Conservation (phyloP, 2,888 invertebrate genomes). For the Neoitamus cyanurus region DNA sequence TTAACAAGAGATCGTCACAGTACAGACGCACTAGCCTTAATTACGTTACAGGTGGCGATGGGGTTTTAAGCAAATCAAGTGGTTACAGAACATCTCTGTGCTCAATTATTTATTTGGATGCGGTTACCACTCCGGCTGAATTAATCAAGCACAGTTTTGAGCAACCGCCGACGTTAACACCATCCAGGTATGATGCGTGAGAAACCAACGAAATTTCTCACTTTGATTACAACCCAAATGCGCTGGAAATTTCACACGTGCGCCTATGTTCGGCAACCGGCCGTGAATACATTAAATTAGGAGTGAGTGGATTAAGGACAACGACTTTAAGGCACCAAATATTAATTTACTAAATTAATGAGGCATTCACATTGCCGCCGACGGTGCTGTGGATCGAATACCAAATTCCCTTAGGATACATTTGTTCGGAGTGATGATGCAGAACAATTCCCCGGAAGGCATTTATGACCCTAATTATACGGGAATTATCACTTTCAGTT, state of each 20-base stretch:
- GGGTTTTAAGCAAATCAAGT: slow-evolving; percentile 36
- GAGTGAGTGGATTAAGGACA: not conserved
- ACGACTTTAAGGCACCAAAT: not conserved
- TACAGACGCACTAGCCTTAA: not conserved
- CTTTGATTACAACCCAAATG: not conserved
- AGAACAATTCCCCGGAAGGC: slow-evolving; percentile 1
- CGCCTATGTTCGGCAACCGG: not conserved
- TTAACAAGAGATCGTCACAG: not conserved
- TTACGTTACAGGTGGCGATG: slow-evolving; percentile 12
- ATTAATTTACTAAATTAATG: slow-evolving; percentile 5
- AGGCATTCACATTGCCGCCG: not conserved
- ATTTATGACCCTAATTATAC: not conserved
- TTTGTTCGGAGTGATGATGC: slow-evolving; percentile 5
- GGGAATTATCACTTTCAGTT: slow-evolving; percentile 5
- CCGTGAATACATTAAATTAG: not conserved
- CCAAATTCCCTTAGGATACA: not conserved
- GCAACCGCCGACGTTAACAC: not conserved
- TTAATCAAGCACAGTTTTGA: slow-evolving; percentile 26
- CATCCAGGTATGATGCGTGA: not conserved
- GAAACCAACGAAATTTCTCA: not conserved
- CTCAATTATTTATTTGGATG: slow-evolving; percentile 26
- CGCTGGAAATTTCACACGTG: not conserved
- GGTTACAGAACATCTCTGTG: slow-evolving; percentile 16
- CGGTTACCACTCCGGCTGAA: not conserved
- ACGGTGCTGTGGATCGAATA: not conserved